Percentiles rank a stretch among this genome's conserved stretches.
phyloP scores from a whole-genome alignment of 2,113 vertebrate species.

The Muntiacus reevesi region DNA sequence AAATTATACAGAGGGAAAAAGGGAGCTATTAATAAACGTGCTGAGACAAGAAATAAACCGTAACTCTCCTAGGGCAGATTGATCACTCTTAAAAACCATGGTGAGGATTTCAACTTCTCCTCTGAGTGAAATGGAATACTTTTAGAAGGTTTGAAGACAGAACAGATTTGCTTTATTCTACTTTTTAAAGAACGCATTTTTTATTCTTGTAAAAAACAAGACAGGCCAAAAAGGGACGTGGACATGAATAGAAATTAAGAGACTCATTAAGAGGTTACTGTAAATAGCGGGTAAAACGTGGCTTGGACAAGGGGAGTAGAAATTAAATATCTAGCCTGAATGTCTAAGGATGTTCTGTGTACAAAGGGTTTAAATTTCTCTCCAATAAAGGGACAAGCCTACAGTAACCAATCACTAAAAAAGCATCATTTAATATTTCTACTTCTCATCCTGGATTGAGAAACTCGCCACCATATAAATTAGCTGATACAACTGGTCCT shows the following conservation, averaged over 20 bases:
- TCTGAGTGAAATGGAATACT: background rate
- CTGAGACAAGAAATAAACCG: background rate
- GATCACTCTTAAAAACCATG: background rate
- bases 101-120: background rate
- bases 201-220: background rate
- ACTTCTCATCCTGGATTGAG: background rate
- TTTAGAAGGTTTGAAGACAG: background rate
- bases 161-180: background rate
- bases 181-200: background rate
- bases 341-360: background rate
- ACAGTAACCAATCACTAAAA: background rate
- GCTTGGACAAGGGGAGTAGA: background rate
- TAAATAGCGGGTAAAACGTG: background rate
- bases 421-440: background rate
- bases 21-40: background rate
- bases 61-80: background rate
- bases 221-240: background rate
- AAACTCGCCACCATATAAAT: background rate
- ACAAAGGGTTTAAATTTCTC: background rate
- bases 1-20: background rate
- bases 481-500: background rate
- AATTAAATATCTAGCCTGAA: background rate
- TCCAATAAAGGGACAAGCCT: background rate
- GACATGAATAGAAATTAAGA: background rate
- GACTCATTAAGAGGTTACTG: background rate